phyloP scores from a whole-genome alignment of 2,113 vertebrate species.

The Physeter macrocephalus region DNA sequence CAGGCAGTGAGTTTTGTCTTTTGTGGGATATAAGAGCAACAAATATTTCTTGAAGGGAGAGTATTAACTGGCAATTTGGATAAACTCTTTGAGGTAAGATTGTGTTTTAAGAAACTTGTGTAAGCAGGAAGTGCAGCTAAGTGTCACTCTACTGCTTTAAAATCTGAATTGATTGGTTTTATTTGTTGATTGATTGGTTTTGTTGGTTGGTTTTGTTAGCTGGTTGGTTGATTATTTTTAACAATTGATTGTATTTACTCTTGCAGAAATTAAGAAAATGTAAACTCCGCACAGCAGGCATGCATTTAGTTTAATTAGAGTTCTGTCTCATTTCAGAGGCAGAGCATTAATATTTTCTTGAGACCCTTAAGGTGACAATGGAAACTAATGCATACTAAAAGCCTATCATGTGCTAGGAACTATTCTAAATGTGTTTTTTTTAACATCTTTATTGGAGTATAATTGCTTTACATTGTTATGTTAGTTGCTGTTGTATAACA shows the following conservation, averaged over 20 bases:
- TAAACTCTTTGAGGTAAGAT: background rate
- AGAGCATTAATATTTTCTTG: background rate
- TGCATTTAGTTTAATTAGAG: background rate
- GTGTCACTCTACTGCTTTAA: background rate
- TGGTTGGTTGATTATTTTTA: background rate
- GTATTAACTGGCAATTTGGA: background rate
- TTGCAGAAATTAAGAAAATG: background rate
- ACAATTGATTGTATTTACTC: background rate
- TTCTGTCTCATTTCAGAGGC: background rate
- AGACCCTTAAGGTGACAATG: background rate
- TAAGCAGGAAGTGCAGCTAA: background rate
- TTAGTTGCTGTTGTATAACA: too few relatives aligned
- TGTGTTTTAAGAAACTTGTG: background rate
- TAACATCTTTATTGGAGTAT: too few relatives aligned
- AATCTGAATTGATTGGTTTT: background rate
- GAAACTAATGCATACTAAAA: background rate
- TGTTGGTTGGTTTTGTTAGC: background rate
- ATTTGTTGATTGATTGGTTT: background rate
- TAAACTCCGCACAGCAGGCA: background rate
- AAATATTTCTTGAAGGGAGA: background rate
- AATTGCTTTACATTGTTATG: too few relatives aligned
- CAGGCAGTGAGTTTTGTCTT: background rate
- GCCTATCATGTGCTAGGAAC: background rate
- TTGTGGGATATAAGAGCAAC: background rate
- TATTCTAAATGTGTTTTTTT: background rate